Base-by-base conservation (phyloP, 92 coral and sea anemone genomes). In the Desmophyllum pertusum region DNA sequence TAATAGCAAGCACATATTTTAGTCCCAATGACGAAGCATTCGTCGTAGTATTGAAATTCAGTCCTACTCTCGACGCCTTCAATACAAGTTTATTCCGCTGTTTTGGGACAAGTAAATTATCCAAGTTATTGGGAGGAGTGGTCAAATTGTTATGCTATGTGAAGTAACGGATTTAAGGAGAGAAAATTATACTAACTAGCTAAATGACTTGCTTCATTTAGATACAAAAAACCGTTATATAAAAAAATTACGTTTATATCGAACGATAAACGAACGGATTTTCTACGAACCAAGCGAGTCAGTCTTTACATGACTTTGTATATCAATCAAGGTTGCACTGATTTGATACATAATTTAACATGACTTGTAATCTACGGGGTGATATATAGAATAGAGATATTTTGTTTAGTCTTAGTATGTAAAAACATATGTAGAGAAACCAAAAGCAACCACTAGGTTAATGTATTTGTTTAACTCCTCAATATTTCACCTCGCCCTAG, bases 381-480 rank as follows among this genome's bases (percentile, higher is more conserved):
- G 10, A 25, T 25, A 59, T 29, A 4, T 7, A 67, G 42, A 10
- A 2, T 6, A 10, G 55, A 37, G 35, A 23, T 67, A n/a, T 0
- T 67, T 33, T 67, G 73, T 67, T 67, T 67, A 35, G 73, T 67
- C 73, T 67, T 42, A 9, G 21, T 18, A 67, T 62, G 73, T 67
- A 36, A 67, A 67, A 15, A 35, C 64, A 59, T 59, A 1, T 37
- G 4, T 37, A 67, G 4, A 18, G 45, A 29, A 37, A 36, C 19
- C 71, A 67, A 67, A 67, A 5, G 42, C 73, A 31, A 35, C 33
- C 5, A 1, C 33, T 18, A 33, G 19, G 40, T 7, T 36, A 17
- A n/a, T 5, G 42, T 67, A 37, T 3, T 19, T 38, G n/a, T 17
- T 10, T 6, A 67, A n/a, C 42, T 10, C 27, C 15, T 67, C 42